Conservation (phyloP, 2,113 vertebrate species). For the Caretta caretta region DNA sequence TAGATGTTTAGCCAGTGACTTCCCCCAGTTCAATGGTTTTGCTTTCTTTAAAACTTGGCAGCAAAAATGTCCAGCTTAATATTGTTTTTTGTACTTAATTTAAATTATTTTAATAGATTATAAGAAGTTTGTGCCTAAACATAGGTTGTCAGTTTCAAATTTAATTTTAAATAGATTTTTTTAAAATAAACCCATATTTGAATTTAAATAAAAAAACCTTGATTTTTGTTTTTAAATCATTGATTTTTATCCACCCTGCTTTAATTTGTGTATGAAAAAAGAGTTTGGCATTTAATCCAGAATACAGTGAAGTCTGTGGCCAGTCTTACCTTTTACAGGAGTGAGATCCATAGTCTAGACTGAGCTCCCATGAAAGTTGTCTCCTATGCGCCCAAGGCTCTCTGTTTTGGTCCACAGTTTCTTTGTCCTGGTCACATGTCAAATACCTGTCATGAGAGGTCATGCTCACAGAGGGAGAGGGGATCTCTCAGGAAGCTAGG, state of each 20-base stretch:
- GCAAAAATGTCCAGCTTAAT: background rate
- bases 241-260: background rate
- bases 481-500: background rate
- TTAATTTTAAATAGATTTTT: background rate
- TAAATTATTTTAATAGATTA: background rate
- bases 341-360: background rate
- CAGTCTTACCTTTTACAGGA: background rate
- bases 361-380: background rate
- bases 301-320: background rate
- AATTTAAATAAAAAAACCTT: background rate
- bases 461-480: background rate
- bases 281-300: background rate
- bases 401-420: background rate
- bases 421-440: background rate
- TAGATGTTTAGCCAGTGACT: background rate
- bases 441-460: background rate
- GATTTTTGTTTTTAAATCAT: background rate
- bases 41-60: background rate
- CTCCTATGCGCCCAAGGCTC: background rate
- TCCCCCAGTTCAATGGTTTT: background rate
- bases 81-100: background rate
- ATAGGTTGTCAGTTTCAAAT: background rate
- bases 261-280: background rate
- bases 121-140: background rate
- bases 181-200: background rate